These are phyloP conservation scores for Xanthorhoe designata DNA, from an alignment of 2,888 invertebrate species.

Conservation along the genomic window DNA sequence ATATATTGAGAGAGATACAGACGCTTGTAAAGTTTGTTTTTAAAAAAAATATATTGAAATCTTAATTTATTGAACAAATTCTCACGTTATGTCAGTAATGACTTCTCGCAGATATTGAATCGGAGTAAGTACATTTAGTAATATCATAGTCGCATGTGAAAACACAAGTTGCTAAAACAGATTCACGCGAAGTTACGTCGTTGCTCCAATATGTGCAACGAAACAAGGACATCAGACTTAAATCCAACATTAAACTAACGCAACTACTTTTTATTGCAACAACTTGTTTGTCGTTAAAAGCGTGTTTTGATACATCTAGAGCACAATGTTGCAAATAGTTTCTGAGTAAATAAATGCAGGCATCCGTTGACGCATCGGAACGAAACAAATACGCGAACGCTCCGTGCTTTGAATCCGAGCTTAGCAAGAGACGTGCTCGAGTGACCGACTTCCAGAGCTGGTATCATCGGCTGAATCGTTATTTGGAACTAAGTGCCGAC, in stretches of 20 bases:
- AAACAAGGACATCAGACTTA: constrained; percentile 28
- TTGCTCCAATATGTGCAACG: constrained; percentile 17
- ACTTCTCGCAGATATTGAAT: neutral
- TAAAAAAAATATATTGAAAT: too few relatives aligned
- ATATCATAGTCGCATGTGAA: neutral
- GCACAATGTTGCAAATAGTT: constrained; percentile 37
- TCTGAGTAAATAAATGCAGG: constrained; percentile 36
- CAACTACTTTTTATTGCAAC: constrained; percentile 31
- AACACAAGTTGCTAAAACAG: neutral
- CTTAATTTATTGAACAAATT: neutral
- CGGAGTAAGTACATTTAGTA: neutral
- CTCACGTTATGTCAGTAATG: neutral
- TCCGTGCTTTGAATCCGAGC: constrained; percentile 52
- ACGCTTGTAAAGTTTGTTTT: too few relatives aligned
- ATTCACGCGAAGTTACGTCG: constrained; percentile 6
- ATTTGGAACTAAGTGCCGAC: constrained; percentile 59
- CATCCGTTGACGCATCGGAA: constrained; percentile 34
- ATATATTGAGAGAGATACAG: too few relatives aligned
- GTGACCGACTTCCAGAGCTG: constrained; percentile 55
- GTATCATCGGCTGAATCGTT: constrained; percentile 51
- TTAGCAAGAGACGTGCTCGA: constrained; percentile 56
- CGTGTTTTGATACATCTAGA: constrained; percentile 31
- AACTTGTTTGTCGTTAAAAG: constrained; percentile 28
- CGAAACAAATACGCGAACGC: constrained; percentile 49
- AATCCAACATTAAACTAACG: constrained; percentile 30